These are phyloP conservation scores for Myopa tessellatipennis DNA, from an alignment of 2,888 invertebrate genomes.

Conservation along the genomic window DNA sequence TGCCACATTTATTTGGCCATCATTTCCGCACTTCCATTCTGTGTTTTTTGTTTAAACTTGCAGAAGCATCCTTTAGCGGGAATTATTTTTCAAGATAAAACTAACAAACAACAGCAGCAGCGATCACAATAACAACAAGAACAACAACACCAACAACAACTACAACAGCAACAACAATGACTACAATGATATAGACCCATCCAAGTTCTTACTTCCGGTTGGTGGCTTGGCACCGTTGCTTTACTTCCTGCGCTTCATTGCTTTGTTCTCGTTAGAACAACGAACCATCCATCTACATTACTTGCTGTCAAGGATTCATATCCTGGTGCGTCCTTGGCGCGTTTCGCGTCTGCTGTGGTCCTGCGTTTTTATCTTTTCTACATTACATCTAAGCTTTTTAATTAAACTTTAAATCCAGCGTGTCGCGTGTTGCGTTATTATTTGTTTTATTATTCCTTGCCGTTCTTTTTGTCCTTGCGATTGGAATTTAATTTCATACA, in stretches of 20 bases:
- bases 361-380: not conserved
- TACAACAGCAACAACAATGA: not conserved
- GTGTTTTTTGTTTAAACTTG: too few species aligned
- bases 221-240: not conserved
- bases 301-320: constrained; percentile 19
- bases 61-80: too few species aligned
- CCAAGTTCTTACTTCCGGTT: not conserved
- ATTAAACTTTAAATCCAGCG: constrained; percentile 36
- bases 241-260: constrained; percentile 2
- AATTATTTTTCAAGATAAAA: too few species aligned
- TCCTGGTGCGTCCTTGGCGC: not conserved
- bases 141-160: not conserved
- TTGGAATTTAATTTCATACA: constrained; percentile 26
- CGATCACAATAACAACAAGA: not conserved
- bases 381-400: constrained; percentile 28
- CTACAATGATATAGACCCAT: not conserved
- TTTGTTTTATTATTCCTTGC: not conserved
- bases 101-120: too few species aligned
- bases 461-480: constrained; percentile 16
- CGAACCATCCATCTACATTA: constrained; percentile 6
- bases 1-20: constrained; percentile 4
- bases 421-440: constrained; percentile 30
- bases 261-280: not conserved
- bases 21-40: not conserved
- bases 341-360: not conserved